Evolutionary conservation across 2,113 vertebrate species (phyloP).

Genomic region (Merops nubicus): DNA sequence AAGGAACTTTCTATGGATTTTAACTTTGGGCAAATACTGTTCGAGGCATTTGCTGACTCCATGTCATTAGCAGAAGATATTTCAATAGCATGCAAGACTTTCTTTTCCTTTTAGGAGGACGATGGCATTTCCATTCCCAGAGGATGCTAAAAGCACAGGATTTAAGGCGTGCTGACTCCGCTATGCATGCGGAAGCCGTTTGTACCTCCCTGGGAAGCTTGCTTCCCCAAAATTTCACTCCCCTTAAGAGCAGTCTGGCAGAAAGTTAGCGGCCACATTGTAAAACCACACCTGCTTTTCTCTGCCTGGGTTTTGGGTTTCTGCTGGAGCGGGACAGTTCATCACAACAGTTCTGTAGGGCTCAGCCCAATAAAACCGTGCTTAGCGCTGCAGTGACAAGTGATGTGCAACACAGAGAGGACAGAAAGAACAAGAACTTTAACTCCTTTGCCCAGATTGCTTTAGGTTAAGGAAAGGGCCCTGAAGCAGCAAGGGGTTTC

Average conservation of each 20-base stretch:
- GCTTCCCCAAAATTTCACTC: neutral
- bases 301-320: neutral
- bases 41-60: neutral
- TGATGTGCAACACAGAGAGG: neutral
- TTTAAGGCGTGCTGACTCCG: neutral
- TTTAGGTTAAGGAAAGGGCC: neutral
- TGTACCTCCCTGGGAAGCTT: accelerated
- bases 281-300: neutral
- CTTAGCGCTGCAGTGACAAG: neutral
- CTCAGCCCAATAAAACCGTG: neutral
- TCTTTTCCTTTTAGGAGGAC: neutral
- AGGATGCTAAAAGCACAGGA: neutral
- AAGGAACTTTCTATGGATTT: neutral
- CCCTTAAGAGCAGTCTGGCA: neutral
- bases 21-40: neutral
- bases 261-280: neutral
- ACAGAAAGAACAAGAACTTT: neutral
- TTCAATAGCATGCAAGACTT: neutral
- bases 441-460: neutral
- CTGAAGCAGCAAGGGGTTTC: neutral
- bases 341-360: neutral
- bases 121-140: neutral
- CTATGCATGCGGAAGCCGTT: no score
- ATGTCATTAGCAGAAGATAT: neutral
- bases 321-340: neutral